Evolutionary conservation across 2,888 invertebrate species (phyloP), one percentile per base, ranked within the genome.

Genomic region (Oithona nana): DNA sequence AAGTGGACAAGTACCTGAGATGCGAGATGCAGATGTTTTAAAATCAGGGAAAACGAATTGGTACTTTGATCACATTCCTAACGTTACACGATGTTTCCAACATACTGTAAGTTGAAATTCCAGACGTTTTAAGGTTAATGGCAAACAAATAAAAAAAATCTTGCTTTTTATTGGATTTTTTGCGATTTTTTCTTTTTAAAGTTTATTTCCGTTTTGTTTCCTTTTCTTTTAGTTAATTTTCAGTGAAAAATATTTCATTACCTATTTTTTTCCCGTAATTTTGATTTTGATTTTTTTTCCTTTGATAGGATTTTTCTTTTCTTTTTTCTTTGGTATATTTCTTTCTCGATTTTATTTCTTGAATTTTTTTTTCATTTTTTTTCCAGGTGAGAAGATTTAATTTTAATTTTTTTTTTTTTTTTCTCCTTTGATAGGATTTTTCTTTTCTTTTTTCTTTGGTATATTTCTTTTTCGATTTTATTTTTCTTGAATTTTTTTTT

Each of bases 1-100:
- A 1, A 26, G 28, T 1, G 66, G 62, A 20, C n/a, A 26, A 20
- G 39, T 62, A 1, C 62, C 62, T 4, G 48, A 55, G 24, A 39
- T 62, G 48, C 22, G 24, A 26, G 62, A 62, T 56, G 55, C 62
- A 1, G 62, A 62, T 39, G 62, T 62, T 6, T 24, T 29, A 2
- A 62, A 62, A 26, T 8, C 26, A 1, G 62, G 62, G 20, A 62
- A 56, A 24, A 62, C 62, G 22, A 56, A 57, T 28, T 62, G 62
- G 62, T 62, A 62, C 20, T 62, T 62, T 26, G 31, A 56, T 2
- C 11, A 62, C n/a, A 30, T 62, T 31, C 29, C 48, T 22, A 29
- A n/a, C 11, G 28, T n/a, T 13, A 28, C 28, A 20, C 30, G 54
- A 31, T 62, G 62, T 26, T 62, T 62, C 31, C 29, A 29, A 22